phyloP scores from a whole-genome alignment of 1,140 invertebrate genomes.

The Drosophila ananassae region DNA sequence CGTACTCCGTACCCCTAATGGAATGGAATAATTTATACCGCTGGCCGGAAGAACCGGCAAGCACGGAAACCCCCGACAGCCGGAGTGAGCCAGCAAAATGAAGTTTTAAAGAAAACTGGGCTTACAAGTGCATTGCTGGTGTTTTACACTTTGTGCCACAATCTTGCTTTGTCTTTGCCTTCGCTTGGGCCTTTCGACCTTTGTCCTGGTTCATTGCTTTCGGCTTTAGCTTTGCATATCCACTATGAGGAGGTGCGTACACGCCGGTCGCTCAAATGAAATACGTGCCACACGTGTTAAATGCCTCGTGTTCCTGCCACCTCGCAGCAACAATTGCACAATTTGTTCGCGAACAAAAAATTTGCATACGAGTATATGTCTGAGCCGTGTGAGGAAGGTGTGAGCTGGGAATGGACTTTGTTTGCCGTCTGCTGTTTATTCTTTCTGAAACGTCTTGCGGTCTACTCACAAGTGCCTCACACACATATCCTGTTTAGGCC shows the following conservation, averaged over 20 bases:
- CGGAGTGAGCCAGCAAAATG: conserved; percentile 31
- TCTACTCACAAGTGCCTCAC: conserved; percentile 41
- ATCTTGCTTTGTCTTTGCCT: conserved; percentile 38
- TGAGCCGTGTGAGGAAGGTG: conserved; percentile 1
- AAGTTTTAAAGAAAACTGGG: conserved; percentile 21
- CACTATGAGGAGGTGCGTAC: neutral
- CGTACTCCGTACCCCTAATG: conserved; percentile 22
- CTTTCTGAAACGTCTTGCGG: conserved; percentile 67
- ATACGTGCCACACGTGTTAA: conserved; percentile 81
- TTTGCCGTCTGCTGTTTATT: conserved; percentile 59
- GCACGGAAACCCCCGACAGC: conserved; percentile 14
- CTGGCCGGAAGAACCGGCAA: conserved; percentile 14
- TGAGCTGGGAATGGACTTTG: conserved; percentile 30
- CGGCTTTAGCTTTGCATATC: neutral
- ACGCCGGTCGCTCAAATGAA: conserved; percentile 58
- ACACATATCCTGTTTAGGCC: neutral
- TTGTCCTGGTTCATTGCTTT: conserved; percentile 58
- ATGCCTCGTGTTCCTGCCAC: conserved; percentile 53
- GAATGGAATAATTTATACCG: conserved; percentile 70
- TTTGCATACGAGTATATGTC: conserved; percentile 57
- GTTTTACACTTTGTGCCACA: conserved; percentile 53
- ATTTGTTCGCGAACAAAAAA: conserved; percentile 56
- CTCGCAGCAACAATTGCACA: conserved; percentile 71
- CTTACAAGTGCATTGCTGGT: conserved; percentile 19
- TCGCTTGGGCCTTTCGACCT: conserved; percentile 12